Conservation (phyloP, 2,888 invertebrate genomes). For the Leptarthrus brevirostris region DNA sequence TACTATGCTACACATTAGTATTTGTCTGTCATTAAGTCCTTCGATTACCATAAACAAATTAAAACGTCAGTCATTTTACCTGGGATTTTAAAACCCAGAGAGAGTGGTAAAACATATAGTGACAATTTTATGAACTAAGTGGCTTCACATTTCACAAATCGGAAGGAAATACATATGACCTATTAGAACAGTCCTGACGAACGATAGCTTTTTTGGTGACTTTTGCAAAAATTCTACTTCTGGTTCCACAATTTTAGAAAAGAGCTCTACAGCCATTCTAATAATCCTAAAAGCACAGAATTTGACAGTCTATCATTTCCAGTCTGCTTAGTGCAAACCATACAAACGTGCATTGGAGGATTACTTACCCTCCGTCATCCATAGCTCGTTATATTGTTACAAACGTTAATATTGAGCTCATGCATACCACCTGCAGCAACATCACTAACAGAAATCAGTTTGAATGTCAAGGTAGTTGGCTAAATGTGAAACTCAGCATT, state of each 20-base stretch:
- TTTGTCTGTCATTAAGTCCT: too few species aligned
- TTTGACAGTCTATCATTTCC: slow-evolving; percentile 49
- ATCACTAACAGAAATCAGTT: slow-evolving; percentile 37
- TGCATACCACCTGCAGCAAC: slow-evolving; percentile 26
- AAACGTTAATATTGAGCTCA: background rate
- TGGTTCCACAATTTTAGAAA: slow-evolving; percentile 10
- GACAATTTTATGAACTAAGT: too few species aligned
- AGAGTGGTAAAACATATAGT: too few species aligned
- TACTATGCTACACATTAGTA: too few species aligned
- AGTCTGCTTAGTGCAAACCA: slow-evolving; percentile 47
- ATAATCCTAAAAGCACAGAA: slow-evolving; percentile 34
- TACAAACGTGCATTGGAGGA: background rate
- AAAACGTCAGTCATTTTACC: too few species aligned
- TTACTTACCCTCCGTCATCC: background rate
- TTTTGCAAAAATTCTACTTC: slow-evolving; percentile 1
- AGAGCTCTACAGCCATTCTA: slow-evolving; percentile 3
- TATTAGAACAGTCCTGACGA: too few species aligned
- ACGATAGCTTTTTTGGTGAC: background rate
- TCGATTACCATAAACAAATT: too few species aligned
- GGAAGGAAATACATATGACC: too few species aligned
- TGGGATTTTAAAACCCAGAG: too few species aligned
- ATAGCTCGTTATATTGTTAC: background rate
- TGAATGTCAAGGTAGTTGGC: slow-evolving; percentile 41
- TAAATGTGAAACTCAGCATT: slow-evolving; percentile 13
- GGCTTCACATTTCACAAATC: too few species aligned